phyloP scores from a whole-genome alignment of 2,888 invertebrate species.

The Gandaritis pyraliata region DNA sequence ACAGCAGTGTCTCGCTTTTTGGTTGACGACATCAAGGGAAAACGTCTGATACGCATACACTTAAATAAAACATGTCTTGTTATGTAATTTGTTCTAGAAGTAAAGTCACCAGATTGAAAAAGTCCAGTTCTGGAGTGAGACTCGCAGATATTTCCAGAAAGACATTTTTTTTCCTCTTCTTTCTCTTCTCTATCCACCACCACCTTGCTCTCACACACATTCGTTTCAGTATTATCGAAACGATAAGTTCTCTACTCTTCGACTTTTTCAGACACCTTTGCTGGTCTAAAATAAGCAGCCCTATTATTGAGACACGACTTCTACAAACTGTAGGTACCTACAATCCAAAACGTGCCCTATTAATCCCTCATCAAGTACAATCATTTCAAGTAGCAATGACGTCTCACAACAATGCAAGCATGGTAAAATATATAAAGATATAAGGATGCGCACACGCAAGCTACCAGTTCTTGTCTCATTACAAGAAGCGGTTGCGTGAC shows the following conservation, averaged over 20 bases:
- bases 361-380: conserved; percentile 10
- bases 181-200: too few species aligned
- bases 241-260: too few species aligned
- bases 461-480: conserved; percentile 22
- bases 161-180: too few species aligned
- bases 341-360: conserved; percentile 12
- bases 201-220: too few species aligned
- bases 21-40: conserved; percentile 1
- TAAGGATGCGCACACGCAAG: conserved; percentile 27
- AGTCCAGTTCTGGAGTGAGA: neutral
- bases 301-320: neutral
- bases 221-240: too few species aligned
- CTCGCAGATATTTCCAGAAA: too few species aligned
- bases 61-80: neutral
- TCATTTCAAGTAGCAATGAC: conserved; percentile 18
- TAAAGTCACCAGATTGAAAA: neutral
- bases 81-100: neutral
- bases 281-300: neutral
- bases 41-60: neutral
- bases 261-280: too few species aligned
- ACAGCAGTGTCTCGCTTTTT: neutral
- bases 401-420: conserved; percentile 22
- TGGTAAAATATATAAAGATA: conserved; percentile 2
- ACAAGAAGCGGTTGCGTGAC: conserved; percentile 23
- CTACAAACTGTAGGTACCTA: neutral